Conservation (phyloP, 2,888 invertebrate genomes). For the Metacarcinus magister region DNA sequence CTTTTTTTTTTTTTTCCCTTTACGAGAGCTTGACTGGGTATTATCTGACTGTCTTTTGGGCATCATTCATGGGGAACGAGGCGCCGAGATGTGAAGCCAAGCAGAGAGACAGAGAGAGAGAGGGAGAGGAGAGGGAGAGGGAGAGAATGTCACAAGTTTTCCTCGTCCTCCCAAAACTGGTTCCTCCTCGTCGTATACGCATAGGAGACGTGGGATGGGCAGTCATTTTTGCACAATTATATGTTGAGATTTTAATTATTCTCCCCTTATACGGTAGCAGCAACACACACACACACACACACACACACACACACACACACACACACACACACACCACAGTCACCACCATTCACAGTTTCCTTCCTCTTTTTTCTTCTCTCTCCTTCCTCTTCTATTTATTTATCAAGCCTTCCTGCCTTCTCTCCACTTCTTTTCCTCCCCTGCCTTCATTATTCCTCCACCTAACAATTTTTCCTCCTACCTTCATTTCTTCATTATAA, state of each 20-base stretch:
- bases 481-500: background rate
- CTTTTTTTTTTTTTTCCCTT: too few relatives aligned
- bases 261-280: background rate
- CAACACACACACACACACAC: slow-evolving; percentile 69
- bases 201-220: background rate
- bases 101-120: slow-evolving; percentile 14
- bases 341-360: background rate
- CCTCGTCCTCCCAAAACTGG: background rate
- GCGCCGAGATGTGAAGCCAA: background rate
- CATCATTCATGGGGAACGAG: background rate
- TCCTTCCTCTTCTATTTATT: background rate
- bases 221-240: slow-evolving; percentile 5
- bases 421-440: background rate
- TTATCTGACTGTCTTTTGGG: background rate
- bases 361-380: background rate
- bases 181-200: background rate
- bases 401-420: background rate
- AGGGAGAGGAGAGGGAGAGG: slow-evolving; percentile 6
- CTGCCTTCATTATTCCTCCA: background rate
- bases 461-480: background rate
- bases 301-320: slow-evolving; percentile 58
- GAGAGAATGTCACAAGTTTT: background rate
- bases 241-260: slow-evolving; percentile 40
- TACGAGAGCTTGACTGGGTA: background rate
- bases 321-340: too few relatives aligned